These are phyloP conservation scores for Pangasius mekongensis DNA, from an alignment of 2,797 vertebrate genomes.

Conservation along the genomic window DNA sequence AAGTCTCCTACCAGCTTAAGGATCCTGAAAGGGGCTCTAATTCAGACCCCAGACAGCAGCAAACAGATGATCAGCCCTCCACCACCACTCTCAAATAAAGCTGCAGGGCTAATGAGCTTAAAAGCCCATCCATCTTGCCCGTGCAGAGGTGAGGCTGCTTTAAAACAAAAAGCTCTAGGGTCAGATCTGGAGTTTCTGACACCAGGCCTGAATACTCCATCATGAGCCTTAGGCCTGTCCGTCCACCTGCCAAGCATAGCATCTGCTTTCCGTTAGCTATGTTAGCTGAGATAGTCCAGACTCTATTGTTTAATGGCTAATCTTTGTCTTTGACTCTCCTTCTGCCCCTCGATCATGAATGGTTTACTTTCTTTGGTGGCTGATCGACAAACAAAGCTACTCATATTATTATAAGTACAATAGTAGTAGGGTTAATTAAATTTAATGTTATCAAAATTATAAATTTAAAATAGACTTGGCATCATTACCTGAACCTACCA, in stretches of 20 bases:
- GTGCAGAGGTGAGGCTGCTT: constrained; percentile 54
- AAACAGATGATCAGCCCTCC: constrained; percentile 47
- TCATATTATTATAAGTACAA: neutral
- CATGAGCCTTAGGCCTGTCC: constrained; percentile 65
- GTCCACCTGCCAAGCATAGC: constrained; percentile 65
- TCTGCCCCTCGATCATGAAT: neutral
- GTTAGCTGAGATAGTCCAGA: constrained; percentile 70
- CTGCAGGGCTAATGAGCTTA: constrained; percentile 58
- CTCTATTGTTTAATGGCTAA: constrained; percentile 54
- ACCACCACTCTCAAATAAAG: constrained; percentile 57
- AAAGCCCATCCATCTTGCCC: constrained; percentile 58
- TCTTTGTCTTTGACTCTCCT: constrained; percentile 57
- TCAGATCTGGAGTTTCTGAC: constrained; percentile 38
- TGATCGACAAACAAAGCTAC: neutral
- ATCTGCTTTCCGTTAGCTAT: constrained; percentile 66
- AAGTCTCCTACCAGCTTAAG: constrained; percentile 20
- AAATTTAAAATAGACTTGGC: neutral
- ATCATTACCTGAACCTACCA: neutral
- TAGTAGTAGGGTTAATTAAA: neutral
- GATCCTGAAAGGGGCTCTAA: constrained; percentile 46
- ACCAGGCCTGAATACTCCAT: constrained; percentile 59
- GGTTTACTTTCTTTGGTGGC: constrained; percentile 1
- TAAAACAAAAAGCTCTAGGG: constrained; percentile 65
- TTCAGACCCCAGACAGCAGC: constrained; percentile 48
- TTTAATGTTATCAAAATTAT: neutral